Percentiles rank a stretch among this genome's conserved stretches.
These are phyloP conservation scores for Ophraella communa DNA, from an alignment of 2,888 invertebrate genomes.

Conservation along the genomic window DNA sequence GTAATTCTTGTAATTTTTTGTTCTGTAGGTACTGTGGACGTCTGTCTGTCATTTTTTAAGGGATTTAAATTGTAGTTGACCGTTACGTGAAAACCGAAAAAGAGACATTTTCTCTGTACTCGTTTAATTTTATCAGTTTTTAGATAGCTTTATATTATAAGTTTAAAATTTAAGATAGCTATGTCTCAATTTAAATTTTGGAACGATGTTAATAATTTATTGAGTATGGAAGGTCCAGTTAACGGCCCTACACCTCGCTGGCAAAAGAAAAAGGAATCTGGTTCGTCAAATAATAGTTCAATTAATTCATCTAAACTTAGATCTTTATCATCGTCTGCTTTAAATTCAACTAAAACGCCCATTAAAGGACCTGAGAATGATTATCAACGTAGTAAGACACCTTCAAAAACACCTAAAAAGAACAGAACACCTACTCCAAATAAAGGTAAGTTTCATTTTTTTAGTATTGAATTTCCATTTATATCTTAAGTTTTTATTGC, in stretches of 20 bases:
- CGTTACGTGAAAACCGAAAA: background rate
- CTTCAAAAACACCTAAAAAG: constrained; percentile 72
- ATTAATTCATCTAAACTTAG: constrained; percentile 72
- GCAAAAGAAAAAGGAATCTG: constrained; percentile 66
- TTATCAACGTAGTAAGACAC: constrained; percentile 65
- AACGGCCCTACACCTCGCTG: constrained; percentile 81
- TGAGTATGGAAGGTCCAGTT: constrained; percentile 80
- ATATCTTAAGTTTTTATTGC: background rate
- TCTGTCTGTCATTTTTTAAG: background rate
- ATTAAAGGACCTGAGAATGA: constrained; percentile 60
- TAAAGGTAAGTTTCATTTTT: constrained; percentile 53
- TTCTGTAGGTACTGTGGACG: background rate
- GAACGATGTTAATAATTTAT: constrained; percentile 79
- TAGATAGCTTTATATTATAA: background rate
- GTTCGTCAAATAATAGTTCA: constrained; percentile 57
- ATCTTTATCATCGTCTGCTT: constrained; percentile 54
- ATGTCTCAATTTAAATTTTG: constrained; percentile 85
- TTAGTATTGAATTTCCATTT: too few relatives aligned
- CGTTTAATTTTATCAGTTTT: background rate
- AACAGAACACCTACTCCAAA: constrained; percentile 70
- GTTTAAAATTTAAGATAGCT: background rate
- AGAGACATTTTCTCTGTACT: background rate
- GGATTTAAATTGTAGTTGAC: background rate
- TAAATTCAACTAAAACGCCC: constrained; percentile 65
- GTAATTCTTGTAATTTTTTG: too few relatives aligned